Base-by-base conservation (phyloP, 2,888 invertebrate species). In the Apodemia mormo region DNA sequence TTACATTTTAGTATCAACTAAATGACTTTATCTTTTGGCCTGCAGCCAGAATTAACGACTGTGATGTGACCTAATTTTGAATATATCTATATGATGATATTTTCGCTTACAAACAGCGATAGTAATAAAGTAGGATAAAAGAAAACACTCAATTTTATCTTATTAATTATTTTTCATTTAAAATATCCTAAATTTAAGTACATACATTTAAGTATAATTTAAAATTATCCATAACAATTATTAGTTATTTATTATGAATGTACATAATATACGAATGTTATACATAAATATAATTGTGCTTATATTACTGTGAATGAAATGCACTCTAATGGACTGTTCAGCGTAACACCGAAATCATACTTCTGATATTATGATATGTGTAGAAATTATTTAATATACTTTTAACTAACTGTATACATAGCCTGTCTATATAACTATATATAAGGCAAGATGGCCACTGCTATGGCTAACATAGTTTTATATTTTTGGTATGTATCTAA, bases 371-470 rank as follows among this genome's bases (percentile, higher is more conserved):
- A 83, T 85, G 85, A 88, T 87, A 86, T 86, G 85, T 87, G 80
- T 84, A 80, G 77, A 58, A 77, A 82, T 79, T 78, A 78, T 81
- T 76, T 77, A 76, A 80, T 78, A 82, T 79, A 79, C 71, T 76
- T 66, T 75, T 76, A 65, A 65, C 68, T 75, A 73, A 75, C 79
- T 72, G 69, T 74, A 72, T 70, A 54, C 70, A 77, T 78, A 77
- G 72, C 69, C 73, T 75, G 76, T 78, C 74, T 76, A 77, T 79
- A 49, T 49, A 74, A 77, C 74, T 78, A 77, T 79, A 61, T 77
- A 77, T 86, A 92, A 90, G 92, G 92, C 92, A 91, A 92, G 89
- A 92, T 92, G 92, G 92, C 92, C 91, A 88, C 89, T 67, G 78
- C 74, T 90, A 91, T 92, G 92, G 92, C 92, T 87, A 81, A 87